These are phyloP conservation scores for Chrysodeixis includens DNA, from an alignment of 2,888 invertebrate genomes.

Conservation along the genomic window DNA sequence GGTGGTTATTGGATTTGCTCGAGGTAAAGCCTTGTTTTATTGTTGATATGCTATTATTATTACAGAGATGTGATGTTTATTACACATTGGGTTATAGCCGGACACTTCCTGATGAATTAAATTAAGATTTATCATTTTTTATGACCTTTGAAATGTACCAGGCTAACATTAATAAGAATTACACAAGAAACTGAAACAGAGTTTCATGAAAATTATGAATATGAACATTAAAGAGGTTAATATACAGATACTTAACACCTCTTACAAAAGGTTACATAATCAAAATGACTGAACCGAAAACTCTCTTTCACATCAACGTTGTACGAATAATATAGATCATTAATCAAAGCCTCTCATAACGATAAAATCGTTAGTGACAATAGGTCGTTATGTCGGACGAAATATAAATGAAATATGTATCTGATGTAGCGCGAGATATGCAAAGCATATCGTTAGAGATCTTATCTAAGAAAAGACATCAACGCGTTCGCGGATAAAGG, in stretches of 20 bases:
- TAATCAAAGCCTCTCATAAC: constrained; percentile 42
- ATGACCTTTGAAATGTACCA: neutral
- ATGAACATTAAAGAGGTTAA: constrained; percentile 14
- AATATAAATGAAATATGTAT: constrained; percentile 25
- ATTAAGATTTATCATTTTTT: neutral
- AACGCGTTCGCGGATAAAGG: constrained; percentile 47
- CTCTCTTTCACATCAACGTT: constrained; percentile 42
- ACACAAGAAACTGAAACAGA: neutral
- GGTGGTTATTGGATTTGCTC: constrained; percentile 55
- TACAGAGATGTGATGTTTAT: neutral
- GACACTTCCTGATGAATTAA: neutral
- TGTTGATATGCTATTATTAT: constrained; percentile 23
- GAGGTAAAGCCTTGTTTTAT: constrained; percentile 53
- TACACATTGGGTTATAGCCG: neutral
- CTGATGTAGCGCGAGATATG: constrained; percentile 20
- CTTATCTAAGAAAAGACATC: constrained; percentile 59
- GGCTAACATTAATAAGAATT: neutral
- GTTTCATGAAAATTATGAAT: neutral
- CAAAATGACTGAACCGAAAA: constrained; percentile 36
- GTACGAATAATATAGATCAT: constrained; percentile 49
- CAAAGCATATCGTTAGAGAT: constrained; percentile 35
- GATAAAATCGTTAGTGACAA: constrained; percentile 59
- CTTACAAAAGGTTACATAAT: constrained; percentile 12
- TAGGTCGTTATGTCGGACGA: constrained; percentile 53
- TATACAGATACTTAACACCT: constrained; percentile 1